Percentiles rank a stretch among this genome's conserved stretches.
Conservation (phyloP, 2,888 invertebrate species). For the Epinotia brunnichana region DNA sequence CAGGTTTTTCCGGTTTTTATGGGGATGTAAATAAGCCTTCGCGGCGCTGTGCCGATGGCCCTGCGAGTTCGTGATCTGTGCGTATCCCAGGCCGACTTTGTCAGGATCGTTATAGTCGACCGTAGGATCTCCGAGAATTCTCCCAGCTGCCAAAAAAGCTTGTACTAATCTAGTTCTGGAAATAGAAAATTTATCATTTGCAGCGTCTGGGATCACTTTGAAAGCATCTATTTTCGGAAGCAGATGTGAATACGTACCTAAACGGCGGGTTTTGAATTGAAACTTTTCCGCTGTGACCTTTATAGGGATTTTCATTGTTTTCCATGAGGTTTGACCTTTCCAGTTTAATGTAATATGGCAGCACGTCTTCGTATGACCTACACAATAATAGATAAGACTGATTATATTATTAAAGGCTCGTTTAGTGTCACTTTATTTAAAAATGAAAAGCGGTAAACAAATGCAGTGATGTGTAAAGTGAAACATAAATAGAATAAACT, state of each 20-base stretch:
- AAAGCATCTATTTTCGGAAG: slow-evolving; percentile 1
- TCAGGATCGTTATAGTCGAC: slow-evolving; percentile 83
- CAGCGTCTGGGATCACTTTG: background rate
- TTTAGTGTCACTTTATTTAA: background rate
- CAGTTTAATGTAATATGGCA: slow-evolving; percentile 79
- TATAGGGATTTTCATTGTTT: slow-evolving; percentile 52
- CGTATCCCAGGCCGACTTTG: slow-evolving; percentile 82
- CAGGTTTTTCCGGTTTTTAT: slow-evolving; percentile 82
- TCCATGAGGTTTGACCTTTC: slow-evolving; percentile 67
- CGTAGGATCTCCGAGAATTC: slow-evolving; percentile 82
- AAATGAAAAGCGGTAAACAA: background rate
- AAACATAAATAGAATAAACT: background rate
- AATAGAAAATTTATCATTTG: background rate
- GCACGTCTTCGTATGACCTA: slow-evolving; percentile 74
- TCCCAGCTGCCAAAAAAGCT: slow-evolving; percentile 79
- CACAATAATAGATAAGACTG: slow-evolving; percentile 10
- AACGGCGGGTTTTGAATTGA: slow-evolving; percentile 60
- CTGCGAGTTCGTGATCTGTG: slow-evolving; percentile 79
- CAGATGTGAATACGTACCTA: slow-evolving; percentile 48
- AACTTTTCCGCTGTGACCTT: slow-evolving; percentile 45
- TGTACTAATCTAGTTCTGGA: slow-evolving; percentile 45
- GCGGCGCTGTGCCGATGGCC: slow-evolving; percentile 85
- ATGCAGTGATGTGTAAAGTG: background rate
- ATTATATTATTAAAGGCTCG: background rate
- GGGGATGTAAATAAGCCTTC: slow-evolving; percentile 81